Evolutionary conservation across 2,113 vertebrate species (phyloP).

Genomic region (Bubo blakistoni): DNA sequence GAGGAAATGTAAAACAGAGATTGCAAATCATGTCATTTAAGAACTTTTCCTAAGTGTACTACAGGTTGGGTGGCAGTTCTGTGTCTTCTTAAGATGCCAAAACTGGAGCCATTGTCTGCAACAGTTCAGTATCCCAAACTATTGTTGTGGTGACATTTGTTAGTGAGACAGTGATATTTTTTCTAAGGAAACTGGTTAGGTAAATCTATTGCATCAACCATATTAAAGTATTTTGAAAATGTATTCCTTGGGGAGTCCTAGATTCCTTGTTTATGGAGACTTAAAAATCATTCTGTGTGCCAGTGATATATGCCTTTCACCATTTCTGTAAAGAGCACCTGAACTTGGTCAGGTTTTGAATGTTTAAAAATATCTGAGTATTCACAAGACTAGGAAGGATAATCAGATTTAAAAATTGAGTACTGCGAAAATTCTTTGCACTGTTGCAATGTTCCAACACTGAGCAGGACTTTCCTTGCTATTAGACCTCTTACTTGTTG

Average conservation of each 20-base stretch:
- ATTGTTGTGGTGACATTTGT: neutral
- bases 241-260: neutral
- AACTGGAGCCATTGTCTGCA: neutral
- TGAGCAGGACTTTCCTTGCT: neutral
- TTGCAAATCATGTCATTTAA: neutral
- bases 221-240: neutral
- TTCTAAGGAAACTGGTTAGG: neutral
- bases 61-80: neutral
- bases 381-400: neutral
- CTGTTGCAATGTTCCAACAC: neutral
- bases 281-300: neutral
- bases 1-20: neutral
- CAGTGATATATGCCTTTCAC: neutral
- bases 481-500: neutral
- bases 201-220: neutral
- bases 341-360: neutral
- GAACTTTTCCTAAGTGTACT: neutral
- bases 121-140: neutral
- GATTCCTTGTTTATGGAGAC: neutral
- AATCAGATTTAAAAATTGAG: neutral
- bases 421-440: neutral
- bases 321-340: neutral
- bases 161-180: neutral
- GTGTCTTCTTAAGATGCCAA: neutral
- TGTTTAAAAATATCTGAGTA: neutral